phyloP scores from a whole-genome alignment of 1,140 invertebrate species.

The Galleria mellonella region DNA sequence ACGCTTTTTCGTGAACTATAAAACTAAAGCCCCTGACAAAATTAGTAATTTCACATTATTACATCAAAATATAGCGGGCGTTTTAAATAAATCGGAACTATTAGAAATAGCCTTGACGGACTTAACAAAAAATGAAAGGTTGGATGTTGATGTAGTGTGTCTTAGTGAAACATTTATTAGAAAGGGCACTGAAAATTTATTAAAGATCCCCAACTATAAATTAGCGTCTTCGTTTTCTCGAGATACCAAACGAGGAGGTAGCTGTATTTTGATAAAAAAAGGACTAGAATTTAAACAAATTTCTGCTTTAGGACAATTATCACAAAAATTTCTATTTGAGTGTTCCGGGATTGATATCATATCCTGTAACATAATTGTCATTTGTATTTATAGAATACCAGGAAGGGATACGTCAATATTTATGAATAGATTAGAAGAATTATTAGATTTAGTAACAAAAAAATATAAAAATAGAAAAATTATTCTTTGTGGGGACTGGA shows the following conservation, averaged over 20 bases:
- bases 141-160: slow-evolving; percentile 8
- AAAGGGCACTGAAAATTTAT: slow-evolving; percentile 2
- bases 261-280: slow-evolving; percentile 9
- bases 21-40: background rate
- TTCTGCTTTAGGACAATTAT: background rate
- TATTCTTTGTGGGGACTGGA: slow-evolving; percentile 9
- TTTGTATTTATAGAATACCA: background rate
- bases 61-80: slow-evolving; percentile 1
- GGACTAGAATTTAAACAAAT: slow-evolving; percentile 3
- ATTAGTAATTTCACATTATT: background rate
- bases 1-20: background rate
- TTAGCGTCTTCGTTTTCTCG: slow-evolving; percentile 9
- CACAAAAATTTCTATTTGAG: slow-evolving; percentile 5
- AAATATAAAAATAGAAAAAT: slow-evolving; percentile 4
- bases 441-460: background rate
- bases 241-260: slow-evolving; percentile 9
- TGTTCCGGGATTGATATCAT: slow-evolving; percentile 3
- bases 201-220: slow-evolving; percentile 8
- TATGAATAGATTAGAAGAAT: background rate
- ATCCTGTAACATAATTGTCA: background rate
- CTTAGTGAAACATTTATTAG: slow-evolving; percentile 15
- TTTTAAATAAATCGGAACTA: background rate
- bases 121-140: background rate
- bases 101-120: background rate
- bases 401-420: background rate